These are phyloP conservation scores for Lathronympha strigana DNA, from an alignment of 2,888 invertebrate species.

Conservation along the genomic window DNA sequence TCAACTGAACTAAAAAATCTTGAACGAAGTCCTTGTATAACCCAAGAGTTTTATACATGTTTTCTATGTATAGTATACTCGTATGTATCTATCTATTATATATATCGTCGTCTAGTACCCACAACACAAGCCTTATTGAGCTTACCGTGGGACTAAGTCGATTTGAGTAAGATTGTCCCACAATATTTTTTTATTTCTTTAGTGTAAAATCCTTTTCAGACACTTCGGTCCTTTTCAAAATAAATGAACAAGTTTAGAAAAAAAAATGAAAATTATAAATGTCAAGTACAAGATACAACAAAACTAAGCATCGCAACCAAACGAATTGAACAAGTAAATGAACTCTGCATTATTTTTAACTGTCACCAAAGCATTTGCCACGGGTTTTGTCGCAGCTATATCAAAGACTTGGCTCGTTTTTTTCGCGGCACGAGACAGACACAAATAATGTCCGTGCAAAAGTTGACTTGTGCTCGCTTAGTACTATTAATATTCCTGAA, in stretches of 20 bases:
- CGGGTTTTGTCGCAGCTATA: constrained; percentile 49
- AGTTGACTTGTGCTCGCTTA: constrained; percentile 37
- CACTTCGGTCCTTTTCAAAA: no score
- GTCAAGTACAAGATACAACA: constrained; percentile 18
- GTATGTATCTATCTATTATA: no score
- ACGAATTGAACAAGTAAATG: constrained; percentile 36
- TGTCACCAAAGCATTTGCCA: constrained; percentile 47
- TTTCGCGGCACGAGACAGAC: constrained; percentile 41
- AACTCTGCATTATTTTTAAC: constrained; percentile 41
- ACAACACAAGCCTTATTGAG: no score
- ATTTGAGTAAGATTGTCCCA: no score
- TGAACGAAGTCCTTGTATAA: no score
- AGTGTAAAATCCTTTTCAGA: no score
- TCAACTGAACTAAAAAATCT: no score
- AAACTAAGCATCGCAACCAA: constrained; percentile 17
- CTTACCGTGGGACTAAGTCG: no score
- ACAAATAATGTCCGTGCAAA: constrained; percentile 41
- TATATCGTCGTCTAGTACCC: no score
- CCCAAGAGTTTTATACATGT: no score
- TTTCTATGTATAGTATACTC: no score
- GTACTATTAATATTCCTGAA: constrained; percentile 40
- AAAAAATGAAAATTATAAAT: background rate
- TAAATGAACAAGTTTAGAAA: background rate
- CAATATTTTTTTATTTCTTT: no score
- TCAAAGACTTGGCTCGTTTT: constrained; percentile 49